Conservation (phyloP, 2,888 invertebrate genomes). For the Drosophila paracracens region DNA sequence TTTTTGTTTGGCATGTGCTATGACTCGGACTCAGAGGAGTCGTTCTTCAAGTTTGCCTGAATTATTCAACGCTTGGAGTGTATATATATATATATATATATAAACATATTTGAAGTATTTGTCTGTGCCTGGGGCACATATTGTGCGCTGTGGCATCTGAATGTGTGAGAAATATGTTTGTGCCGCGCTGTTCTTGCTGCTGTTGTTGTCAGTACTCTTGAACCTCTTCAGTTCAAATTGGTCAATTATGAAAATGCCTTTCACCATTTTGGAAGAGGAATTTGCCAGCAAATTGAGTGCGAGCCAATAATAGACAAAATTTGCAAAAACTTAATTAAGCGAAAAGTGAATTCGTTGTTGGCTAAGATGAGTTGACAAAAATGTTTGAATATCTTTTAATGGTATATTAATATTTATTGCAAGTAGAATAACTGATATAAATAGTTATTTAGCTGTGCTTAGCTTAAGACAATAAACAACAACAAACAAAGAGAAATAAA, state of each 20-base stretch:
- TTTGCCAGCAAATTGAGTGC: conserved; percentile 1
- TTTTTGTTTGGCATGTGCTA: conserved; percentile 59
- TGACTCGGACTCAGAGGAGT: conserved; percentile 5
- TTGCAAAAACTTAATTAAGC: conserved; percentile 38
- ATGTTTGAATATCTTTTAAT: not conserved
- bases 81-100: not conserved
- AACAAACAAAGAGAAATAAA: not conserved
- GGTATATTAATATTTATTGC: not conserved
- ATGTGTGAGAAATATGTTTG: conserved; percentile 57
- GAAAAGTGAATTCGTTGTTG: conserved; percentile 3
- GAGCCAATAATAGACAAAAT: conserved; percentile 28
- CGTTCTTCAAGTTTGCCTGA: conserved; percentile 43
- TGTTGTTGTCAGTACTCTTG: conserved; percentile 8
- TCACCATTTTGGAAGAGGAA: conserved; percentile 28
- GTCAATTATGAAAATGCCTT: conserved; percentile 54
- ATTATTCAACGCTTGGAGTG: conserved; percentile 61
- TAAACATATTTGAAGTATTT: conserved; percentile 48
- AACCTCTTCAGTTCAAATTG: conserved; percentile 52
- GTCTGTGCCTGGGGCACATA: conserved; percentile 28
- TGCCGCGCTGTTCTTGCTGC: conserved; percentile 16
- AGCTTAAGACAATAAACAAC: not conserved
- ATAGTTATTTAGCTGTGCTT: not conserved
- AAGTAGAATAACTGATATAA: not conserved
- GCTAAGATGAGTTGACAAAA: conserved; percentile 17
- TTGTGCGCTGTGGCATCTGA: conserved; percentile 18